Percentiles rank a stretch among this genome's conserved stretches.
Conservation (phyloP, 2,797 vertebrate genomes). For the Sebastolobus altivelis region DNA sequence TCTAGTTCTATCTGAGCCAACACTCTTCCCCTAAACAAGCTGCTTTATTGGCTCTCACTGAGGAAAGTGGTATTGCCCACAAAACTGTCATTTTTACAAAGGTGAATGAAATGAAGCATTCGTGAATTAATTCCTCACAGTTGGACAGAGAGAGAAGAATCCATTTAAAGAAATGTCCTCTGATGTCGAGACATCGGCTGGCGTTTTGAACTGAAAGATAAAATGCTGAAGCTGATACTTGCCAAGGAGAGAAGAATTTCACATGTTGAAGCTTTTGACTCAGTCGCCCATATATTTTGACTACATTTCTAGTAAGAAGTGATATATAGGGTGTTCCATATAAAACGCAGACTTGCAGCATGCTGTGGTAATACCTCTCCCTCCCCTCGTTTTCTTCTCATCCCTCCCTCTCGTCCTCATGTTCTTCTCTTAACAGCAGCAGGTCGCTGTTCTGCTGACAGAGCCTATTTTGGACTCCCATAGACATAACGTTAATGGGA, state of each 20-base stretch:
- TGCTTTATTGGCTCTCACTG: slow-evolving; percentile 34
- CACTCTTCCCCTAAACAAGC: slow-evolving; percentile 19
- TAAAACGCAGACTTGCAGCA: slow-evolving; percentile 48
- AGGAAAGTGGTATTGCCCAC: slow-evolving; percentile 36
- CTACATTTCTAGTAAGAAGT: slow-evolving; percentile 38
- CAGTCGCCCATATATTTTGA: slow-evolving; percentile 46
- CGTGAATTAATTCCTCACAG: slow-evolving; percentile 31
- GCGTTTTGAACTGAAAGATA: not conserved
- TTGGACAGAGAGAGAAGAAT: slow-evolving; percentile 2
- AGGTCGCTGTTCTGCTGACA: slow-evolving; percentile 75
- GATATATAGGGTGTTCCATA: slow-evolving; percentile 60
- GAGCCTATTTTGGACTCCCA: slow-evolving; percentile 64
- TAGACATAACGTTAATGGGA: slow-evolving; percentile 74
- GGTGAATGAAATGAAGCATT: slow-evolving; percentile 39
- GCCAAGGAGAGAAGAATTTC: not conserved
- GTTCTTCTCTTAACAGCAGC: slow-evolving; percentile 67
- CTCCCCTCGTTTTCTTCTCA: slow-evolving; percentile 33
- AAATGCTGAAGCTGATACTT: not conserved
- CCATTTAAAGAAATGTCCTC: slow-evolving; percentile 17
- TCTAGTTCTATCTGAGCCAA: slow-evolving; percentile 32
- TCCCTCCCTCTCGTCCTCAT: slow-evolving; percentile 50
- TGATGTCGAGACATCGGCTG: not conserved
- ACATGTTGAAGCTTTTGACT: not conserved
- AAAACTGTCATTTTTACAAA: slow-evolving; percentile 45
- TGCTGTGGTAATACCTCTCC: slow-evolving; percentile 40